Evolutionary conservation across 2,888 invertebrate species (phyloP), one percentile per base, ranked within the genome.

Genomic region (Pegoplata infirma): DNA sequence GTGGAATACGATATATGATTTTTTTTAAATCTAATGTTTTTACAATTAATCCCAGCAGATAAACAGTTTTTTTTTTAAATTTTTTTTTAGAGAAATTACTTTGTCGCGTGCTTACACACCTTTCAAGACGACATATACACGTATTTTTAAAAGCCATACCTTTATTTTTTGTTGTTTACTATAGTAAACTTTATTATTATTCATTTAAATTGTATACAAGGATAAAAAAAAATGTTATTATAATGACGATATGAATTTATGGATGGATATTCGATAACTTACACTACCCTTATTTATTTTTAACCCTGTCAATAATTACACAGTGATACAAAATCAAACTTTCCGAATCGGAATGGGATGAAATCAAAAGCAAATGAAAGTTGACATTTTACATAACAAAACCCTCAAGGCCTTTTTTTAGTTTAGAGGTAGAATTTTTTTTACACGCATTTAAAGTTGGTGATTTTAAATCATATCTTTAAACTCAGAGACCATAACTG

Each of bases 21-120:
- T 46, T 32, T 46, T 40, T 49, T 12, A 36, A 40, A 40, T 40
- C 36, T 40, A 40, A 3, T 40, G n/a, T 3, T n/a, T 61, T 53
- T 23, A 1, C 19, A 44, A 51, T 58, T 53, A 63, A 58, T 56
- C 21, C 40, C 46, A 14, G 53, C 40, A 28, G 16, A 40, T 59
- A 23, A 23, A 59, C 21, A 14, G 47, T 2, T 53, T n/a, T n/a
- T n/a, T n/a, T n/a, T n/a, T 12, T 36, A 36, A 55, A 16, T 36
- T 58, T 46, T 5, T 51, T 40, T 32, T 40, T 19, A 44, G 14
- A 72, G 14, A 66, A 63, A 64, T 61, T 55, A 23, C 28, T n/a
- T 36, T 36, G 55, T 69, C 44, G 68, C 75, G 56, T 63, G 75
- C 40, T 28, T 44, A 69, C 75, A 76, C 68, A 69, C 68, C 68